Base-by-base conservation (phyloP, 92 coral and sea anemone genomes). In the Zoanthus solanderi region DNA sequence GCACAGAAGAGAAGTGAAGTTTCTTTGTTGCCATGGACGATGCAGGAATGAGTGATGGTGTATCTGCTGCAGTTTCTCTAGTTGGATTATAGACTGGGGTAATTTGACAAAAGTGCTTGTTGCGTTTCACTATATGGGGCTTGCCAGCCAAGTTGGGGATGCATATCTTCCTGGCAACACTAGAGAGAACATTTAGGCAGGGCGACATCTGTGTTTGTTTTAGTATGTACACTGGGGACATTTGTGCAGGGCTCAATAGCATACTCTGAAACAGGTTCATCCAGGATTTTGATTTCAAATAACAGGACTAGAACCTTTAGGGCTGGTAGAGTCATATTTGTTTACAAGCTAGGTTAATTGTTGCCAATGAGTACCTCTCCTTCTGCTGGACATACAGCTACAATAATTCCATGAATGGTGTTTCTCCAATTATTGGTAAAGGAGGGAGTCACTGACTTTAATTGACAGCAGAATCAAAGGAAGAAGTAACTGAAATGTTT, bases 241-340 rank as follows among this genome's bases (percentile, higher is more conserved):
- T 93, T 91, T 6, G 75, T 89, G 58, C 94, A 93, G 9, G 94
- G 96, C 53, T 91, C 94, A 15, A 91, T 16, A 9, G 89, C 90
- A 28, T 91, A 85, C 60, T 75, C 91, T 28, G 83, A 71, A 75
- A 89, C 93, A 0, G 92, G 83, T 46, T 93, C 94, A 17, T 28
- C 58, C 7, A 90, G 94, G 75, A 91, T 81, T 15, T 88, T 86
- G 5, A 91, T 88, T 56, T 93, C 23, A 23, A 23, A 23, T 23
- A 23, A 23, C 23, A 23, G 23, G 23, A 23, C 23, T 23, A 23
- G 23, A 23, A 23, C 23, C 23, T 23, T 23, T 23, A 23, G 23
- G 23, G 23, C 23, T 23, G 23, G 23, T 23, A 23, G 23, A 23
- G 23, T 23, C 23, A 23, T 23, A 23, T 23, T 23, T 23, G 23